phyloP scores from a whole-genome alignment of 2,113 vertebrate genomes.

The Mungos mungo region DNA sequence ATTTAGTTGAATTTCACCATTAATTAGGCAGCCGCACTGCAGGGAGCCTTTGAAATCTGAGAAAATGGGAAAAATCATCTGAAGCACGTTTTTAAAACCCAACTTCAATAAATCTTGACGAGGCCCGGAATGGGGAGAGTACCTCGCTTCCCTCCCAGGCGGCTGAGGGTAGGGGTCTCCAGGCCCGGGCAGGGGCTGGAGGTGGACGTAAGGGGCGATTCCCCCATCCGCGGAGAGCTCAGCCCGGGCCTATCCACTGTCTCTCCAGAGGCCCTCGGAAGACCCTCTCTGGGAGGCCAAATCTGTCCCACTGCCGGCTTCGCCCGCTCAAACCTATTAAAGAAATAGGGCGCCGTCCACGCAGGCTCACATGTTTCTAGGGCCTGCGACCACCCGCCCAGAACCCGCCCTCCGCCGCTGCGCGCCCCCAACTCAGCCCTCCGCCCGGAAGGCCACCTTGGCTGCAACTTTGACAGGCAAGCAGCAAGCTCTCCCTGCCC shows the following conservation, averaged over 20 bases:
- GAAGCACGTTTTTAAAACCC: slow-evolving; percentile 85
- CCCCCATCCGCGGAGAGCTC: not conserved
- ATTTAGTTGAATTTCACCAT: slow-evolving; percentile 90
- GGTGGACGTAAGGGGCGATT: slow-evolving; percentile 45
- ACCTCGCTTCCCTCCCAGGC: slow-evolving; percentile 77
- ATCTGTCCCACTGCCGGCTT: not conserved
- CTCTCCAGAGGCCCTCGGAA: not conserved
- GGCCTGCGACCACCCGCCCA: slow-evolving; percentile 4
- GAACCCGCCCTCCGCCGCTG: not conserved
- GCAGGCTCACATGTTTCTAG: not conserved
- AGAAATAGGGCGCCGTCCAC: not conserved
- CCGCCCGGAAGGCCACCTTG: not conserved
- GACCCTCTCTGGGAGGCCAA: slow-evolving; percentile 25
- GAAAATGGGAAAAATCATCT: slow-evolving; percentile 88
- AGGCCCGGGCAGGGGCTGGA: slow-evolving; percentile 66
- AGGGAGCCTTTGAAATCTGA: slow-evolving; percentile 88
- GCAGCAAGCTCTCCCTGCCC: slow-evolving; percentile 20
- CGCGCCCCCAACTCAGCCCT: not conserved
- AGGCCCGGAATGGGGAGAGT: slow-evolving; percentile 82
- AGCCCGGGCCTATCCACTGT: not conserved
- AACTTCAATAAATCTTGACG: slow-evolving; percentile 86
- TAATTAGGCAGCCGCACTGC: slow-evolving; percentile 88
- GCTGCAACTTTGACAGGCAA: slow-evolving; percentile 31
- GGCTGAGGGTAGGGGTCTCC: slow-evolving; percentile 64
- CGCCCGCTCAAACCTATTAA: not conserved